These are phyloP conservation scores for Stegodyphus mimosarum DNA, from an alignment of 1,140 invertebrate genomes.

Conservation along the genomic window DNA sequence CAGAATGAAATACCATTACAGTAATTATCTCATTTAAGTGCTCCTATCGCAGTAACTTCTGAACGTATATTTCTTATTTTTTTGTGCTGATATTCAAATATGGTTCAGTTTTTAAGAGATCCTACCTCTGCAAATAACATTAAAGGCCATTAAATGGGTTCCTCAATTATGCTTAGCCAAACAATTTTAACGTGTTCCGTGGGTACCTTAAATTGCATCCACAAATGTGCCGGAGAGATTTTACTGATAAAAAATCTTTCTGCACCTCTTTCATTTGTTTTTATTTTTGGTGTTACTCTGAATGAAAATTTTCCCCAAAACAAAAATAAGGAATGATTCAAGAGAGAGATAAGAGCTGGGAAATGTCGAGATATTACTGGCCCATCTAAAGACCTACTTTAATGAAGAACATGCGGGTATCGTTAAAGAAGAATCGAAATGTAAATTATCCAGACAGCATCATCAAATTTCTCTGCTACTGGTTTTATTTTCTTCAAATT, in stretches of 20 bases:
- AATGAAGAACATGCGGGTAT: too few species aligned
- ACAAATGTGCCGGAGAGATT: not conserved
- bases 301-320: not conserved
- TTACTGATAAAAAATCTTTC: not conserved
- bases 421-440: too few species aligned
- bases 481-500: too few species aligned
- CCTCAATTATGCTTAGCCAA: slow-evolving; percentile 58
- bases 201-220: slow-evolving; percentile 17
- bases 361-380: too few species aligned
- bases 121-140: slow-evolving; percentile 45
- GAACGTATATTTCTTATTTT: not conserved
- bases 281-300: not conserved
- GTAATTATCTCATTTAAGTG: slow-evolving; percentile 57
- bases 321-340: not conserved
- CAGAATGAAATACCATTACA: slow-evolving; percentile 51
- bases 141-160: slow-evolving; percentile 47
- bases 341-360: too few species aligned
- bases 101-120: slow-evolving; percentile 48
- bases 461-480: too few species aligned
- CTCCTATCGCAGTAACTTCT: slow-evolving; percentile 20
- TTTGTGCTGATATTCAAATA: not conserved
- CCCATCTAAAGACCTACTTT: too few species aligned
- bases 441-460: too few species aligned
- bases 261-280: too few species aligned
- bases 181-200: slow-evolving; percentile 49